Evolutionary conservation across 2,888 invertebrate genomes (phyloP).

Genomic region (Agriopis aurantiaria): DNA sequence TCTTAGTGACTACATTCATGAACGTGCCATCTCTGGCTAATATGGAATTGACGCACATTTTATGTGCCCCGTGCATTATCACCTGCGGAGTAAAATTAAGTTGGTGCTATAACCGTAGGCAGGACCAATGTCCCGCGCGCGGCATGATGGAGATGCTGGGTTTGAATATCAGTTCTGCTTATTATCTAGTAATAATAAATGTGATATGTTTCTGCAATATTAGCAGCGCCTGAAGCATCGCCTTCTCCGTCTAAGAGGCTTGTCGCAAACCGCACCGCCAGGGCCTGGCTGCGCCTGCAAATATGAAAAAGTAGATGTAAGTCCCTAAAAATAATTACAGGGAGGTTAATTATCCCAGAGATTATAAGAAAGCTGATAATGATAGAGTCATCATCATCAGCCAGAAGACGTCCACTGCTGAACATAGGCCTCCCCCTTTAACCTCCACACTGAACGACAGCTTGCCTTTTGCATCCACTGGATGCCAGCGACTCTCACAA

Average conservation of each 20-base stretch:
- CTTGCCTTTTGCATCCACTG: no score
- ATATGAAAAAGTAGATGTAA: background rate
- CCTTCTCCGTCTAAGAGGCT: slow-evolving; percentile 85
- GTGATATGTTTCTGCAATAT: background rate
- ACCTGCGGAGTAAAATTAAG: background rate
- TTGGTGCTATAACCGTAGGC: background rate
- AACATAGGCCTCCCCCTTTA: no score
- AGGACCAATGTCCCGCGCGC: background rate
- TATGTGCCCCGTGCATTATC: no score
- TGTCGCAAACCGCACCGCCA: slow-evolving; percentile 89
- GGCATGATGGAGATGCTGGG: background rate
- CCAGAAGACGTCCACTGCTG: no score
- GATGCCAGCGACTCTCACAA: no score
- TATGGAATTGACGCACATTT: background rate
- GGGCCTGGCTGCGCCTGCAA: slow-evolving; percentile 85
- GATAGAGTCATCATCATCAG: background rate
- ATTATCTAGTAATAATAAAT: background rate
- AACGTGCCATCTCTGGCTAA: background rate
- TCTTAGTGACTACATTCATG: background rate
- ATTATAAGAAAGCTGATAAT: background rate
- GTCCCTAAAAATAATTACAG: background rate
- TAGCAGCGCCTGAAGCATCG: slow-evolving; percentile 82
- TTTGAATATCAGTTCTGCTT: background rate
- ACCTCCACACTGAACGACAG: no score
- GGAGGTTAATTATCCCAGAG: background rate